Base-by-base conservation (phyloP, 2,797 vertebrate genomes). In the Pterois miles region DNA sequence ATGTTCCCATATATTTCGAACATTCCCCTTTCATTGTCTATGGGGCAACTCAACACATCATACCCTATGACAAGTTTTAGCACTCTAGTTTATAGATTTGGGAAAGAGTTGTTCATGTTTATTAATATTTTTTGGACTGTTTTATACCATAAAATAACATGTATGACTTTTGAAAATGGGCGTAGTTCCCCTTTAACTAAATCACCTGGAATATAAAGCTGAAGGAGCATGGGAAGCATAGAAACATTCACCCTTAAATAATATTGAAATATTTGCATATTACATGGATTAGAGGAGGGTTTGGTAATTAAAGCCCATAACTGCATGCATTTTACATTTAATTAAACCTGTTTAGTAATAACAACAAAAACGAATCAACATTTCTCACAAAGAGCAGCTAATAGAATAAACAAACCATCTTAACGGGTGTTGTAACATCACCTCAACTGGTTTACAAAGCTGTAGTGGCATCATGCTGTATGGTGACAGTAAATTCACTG, bases 391-490 rank as follows among this genome's bases (percentile, higher is more conserved):
- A 73, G 33, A 72, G 63, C 71, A 54, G 64, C 66, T 40, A 65
- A 23, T 60, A 13, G 25, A 22, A 74, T 76, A 38, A 76, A 73
- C 80, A 77, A 76, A 56, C 74, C 11, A 22, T 56, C 10, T 33
- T 11, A 65, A 65, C 36, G 38, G n/a, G 66, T 43, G 36, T 27
- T 25, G 46, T 78, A 18, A 40, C 54, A n/a, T 43, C 29, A 40
- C 40, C 48, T 64, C 20, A 0, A 22, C 23, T 10, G 23, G 16
- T 77, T 70, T 11, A 43, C 40, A 48, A 58, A 46, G 66, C 43
- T 36, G 22, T 50, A 18, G 40, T 31, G 18, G 64, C 38, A 52
- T 31, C 14, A 64, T 13, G 38, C 33, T 20, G 34, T 10, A 29
- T 14, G 43, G 8, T 12, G 14, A 36, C 48, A 2, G 31, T 43